Conservation (phyloP, 1,140 invertebrate genomes). For the Maconellicoccus hirsutus region DNA sequence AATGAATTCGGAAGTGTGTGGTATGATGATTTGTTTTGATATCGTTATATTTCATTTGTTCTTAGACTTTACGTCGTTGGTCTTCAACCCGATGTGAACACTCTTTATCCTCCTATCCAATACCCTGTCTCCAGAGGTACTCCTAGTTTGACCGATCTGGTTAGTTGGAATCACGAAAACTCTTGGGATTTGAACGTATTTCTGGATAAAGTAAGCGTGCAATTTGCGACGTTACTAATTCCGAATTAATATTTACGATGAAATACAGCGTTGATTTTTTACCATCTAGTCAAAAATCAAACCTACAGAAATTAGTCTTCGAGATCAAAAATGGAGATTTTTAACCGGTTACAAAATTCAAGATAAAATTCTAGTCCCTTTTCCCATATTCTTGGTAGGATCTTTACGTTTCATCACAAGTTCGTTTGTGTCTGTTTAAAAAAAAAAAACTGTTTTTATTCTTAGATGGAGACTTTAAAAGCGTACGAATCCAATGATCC, state of each 20-base stretch:
- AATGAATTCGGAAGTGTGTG: background rate
- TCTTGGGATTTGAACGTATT: constrained; percentile 24
- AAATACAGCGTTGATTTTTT: background rate
- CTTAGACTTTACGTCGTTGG: constrained; percentile 27
- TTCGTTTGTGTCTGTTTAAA: too few relatives aligned
- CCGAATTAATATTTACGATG: too few relatives aligned
- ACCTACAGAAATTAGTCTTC: constrained; percentile 8
- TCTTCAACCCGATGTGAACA: constrained; percentile 29
- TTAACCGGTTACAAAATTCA: constrained; percentile 24
- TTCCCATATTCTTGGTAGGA: constrained; percentile 23
- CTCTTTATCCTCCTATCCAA: constrained; percentile 27
- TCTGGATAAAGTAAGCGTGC: background rate
- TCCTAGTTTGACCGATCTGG: constrained; percentile 24
- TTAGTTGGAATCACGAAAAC: constrained; percentile 27
- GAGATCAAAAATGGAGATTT: constrained; percentile 23
- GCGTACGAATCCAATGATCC: background rate
- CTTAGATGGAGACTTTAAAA: background rate
- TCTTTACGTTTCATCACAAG: too few relatives aligned
- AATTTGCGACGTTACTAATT: background rate
- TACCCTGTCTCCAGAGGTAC: constrained; percentile 26
- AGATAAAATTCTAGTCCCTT: constrained; percentile 16
- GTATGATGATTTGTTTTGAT: background rate
- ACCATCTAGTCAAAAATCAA: constrained; percentile 16
- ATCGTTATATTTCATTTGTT: background rate
- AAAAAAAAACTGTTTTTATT: background rate